Conservation (phyloP, 2,888 invertebrate genomes). For the Morpho achilles region DNA sequence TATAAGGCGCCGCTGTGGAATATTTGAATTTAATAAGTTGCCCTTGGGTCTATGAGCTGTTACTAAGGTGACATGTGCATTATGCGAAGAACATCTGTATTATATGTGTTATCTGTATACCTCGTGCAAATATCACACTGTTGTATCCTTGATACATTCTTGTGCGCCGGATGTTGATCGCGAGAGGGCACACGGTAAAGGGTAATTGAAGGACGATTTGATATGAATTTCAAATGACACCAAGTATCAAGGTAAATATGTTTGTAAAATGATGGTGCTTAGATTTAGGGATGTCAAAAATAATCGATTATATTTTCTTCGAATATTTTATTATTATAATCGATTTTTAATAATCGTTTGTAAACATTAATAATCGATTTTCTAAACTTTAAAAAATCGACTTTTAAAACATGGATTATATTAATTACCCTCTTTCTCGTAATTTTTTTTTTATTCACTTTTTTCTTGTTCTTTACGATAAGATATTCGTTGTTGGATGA, state of each 20-base stretch:
- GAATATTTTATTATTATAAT: too few relatives aligned
- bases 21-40: constrained; percentile 17
- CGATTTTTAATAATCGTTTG: too few relatives aligned
- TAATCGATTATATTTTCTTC: too few relatives aligned
- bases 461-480: too few relatives aligned
- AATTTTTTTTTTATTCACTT: too few relatives aligned
- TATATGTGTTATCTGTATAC: constrained; percentile 22
- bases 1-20: constrained; percentile 21
- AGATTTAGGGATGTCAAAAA: constrained; percentile 6
- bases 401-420: too few relatives aligned
- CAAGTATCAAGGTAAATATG: constrained; percentile 17
- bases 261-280: constrained; percentile 27
- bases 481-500: too few relatives aligned
- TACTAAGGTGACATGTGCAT: constrained; percentile 22
- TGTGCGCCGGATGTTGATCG: constrained; percentile 57
- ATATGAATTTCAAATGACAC: constrained; percentile 53
- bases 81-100: constrained; percentile 12
- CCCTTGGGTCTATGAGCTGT: constrained; percentile 11
- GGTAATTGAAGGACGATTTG: constrained; percentile 61
- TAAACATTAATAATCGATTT: too few relatives aligned
- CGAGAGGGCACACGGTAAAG: constrained; percentile 41
- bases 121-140: constrained; percentile 24
- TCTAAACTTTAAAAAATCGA: too few relatives aligned
- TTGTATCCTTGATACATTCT: constrained; percentile 28
- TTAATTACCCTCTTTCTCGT: too few relatives aligned